phyloP scores from a whole-genome alignment of 2,113 vertebrate species.

The Syngnathus scovelli region DNA sequence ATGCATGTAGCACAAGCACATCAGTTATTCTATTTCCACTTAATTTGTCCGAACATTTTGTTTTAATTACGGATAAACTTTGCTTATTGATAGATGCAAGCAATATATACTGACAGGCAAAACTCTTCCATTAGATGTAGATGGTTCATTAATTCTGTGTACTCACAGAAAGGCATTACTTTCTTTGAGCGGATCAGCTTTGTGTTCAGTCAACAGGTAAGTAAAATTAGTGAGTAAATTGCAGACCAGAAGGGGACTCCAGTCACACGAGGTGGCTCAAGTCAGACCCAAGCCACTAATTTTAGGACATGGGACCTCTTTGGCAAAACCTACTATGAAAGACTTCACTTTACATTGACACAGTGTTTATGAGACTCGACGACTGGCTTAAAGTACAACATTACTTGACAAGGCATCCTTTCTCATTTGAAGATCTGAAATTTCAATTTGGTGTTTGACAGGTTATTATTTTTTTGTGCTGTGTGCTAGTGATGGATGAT shows the following conservation, averaged over 20 bases:
- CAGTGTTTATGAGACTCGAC: not conserved
- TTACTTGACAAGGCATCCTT: not conserved
- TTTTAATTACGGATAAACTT: not conserved
- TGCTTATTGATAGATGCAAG: not conserved
- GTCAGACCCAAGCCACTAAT: not conserved
- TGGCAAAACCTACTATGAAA: not conserved
- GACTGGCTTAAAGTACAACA: not conserved
- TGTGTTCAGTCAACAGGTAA: not conserved
- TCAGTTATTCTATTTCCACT: not conserved
- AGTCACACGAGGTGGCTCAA: not conserved
- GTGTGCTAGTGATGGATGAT: too few relatives aligned
- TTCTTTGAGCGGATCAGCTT: not conserved
- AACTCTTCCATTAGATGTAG: not conserved
- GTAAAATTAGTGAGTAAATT: not conserved
- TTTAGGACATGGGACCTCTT: not conserved
- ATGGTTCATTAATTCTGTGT: not conserved
- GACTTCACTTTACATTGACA: too few relatives aligned
- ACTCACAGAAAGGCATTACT: not conserved
- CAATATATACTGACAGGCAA: not conserved
- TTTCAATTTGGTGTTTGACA: not conserved
- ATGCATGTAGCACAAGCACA: too few relatives aligned
- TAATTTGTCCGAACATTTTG: not conserved
- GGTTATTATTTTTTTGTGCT: not conserved
- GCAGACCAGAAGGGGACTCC: not conserved
- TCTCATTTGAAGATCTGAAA: not conserved